Evolutionary conservation across 2,797 vertebrate genomes (phyloP).

Genomic region (Oreortyx pictus): DNA sequence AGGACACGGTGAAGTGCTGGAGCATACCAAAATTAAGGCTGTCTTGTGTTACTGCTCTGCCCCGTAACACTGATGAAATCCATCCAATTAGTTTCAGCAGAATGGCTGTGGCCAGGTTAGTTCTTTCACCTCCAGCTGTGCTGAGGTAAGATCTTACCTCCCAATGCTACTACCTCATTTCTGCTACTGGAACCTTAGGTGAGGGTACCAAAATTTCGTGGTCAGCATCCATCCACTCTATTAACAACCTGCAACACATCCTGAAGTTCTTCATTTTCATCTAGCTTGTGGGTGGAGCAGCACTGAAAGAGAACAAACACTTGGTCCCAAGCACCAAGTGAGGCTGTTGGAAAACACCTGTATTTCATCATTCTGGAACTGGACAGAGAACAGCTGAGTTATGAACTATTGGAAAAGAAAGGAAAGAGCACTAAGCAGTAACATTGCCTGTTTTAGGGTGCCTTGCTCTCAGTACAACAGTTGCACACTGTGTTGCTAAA

Average conservation of each 20-base stretch:
- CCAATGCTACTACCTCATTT: neutral
- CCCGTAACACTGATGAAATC: neutral
- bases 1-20: neutral
- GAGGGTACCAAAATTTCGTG: neutral
- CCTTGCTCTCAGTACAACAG: neutral
- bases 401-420: too few species aligned
- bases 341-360: neutral
- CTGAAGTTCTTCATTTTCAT: neutral
- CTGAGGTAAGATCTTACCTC: neutral
- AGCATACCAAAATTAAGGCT: neutral
- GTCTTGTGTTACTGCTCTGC: neutral
- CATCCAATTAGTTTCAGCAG: neutral
- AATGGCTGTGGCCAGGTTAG: neutral
- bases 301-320: neutral
- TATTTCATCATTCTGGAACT: neutral
- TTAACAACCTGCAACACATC: neutral
- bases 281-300: fast-evolving
- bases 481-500: neutral
- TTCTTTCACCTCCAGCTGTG: neutral
- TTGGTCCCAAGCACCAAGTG: neutral
- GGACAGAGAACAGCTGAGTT: too few species aligned
- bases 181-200: neutral
- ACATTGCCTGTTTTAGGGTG: neutral
- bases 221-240: neutral
- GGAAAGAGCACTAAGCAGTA: neutral